Evolutionary conservation across 2,113 vertebrate genomes (phyloP), one percentile per base, ranked within the genome.

Genomic region (Notarius lentiginosus): DNA sequence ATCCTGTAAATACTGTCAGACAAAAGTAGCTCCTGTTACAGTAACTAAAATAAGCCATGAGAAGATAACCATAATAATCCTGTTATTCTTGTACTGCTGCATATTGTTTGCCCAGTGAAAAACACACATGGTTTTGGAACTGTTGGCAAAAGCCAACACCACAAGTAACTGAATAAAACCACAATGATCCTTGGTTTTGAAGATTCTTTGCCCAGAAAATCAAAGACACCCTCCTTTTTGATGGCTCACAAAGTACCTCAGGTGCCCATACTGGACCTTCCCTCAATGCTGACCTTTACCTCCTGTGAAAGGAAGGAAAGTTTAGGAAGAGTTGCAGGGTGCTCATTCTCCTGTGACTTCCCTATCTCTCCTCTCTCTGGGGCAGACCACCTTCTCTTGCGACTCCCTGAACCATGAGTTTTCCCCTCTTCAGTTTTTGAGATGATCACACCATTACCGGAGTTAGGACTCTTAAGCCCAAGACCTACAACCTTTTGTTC

Each of bases 211-310:
- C 11, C 60, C 53, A 2, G 14, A 51, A 51, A 34, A 53, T 56
- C 20, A 84, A 84, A 79, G 18, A 10, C 7, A 70, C 14, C 5
- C 56, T 9, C 4, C 11, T 68, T 58, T 55, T 86, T 65, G 24
- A 53, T 24, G 61, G 65, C 84, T 60, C 61, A 14, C 49, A n/a
- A 89, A 77, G 87, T 91, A 93, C 93, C 93, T 96, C 95, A 98
- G 93, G 96, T 97, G 93, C 98, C 98, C 91, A 97, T 93, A 14
- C 97, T 99, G 89, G 98, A 99, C 92, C 96, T 96, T 92, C 98
- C 98, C 96, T 99, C 98, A 86, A 99, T 99, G 96, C 96, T 98
- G 95, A 99, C 97, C 95, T 99, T 99, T 91, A 99, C 96, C 96
- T 99, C 98, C 94, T 99, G 98, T 94, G 98, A 96, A 94, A 99